Evolutionary conservation across 2,113 vertebrate genomes (phyloP).

Genomic region (Neopipo cinnamomea): DNA sequence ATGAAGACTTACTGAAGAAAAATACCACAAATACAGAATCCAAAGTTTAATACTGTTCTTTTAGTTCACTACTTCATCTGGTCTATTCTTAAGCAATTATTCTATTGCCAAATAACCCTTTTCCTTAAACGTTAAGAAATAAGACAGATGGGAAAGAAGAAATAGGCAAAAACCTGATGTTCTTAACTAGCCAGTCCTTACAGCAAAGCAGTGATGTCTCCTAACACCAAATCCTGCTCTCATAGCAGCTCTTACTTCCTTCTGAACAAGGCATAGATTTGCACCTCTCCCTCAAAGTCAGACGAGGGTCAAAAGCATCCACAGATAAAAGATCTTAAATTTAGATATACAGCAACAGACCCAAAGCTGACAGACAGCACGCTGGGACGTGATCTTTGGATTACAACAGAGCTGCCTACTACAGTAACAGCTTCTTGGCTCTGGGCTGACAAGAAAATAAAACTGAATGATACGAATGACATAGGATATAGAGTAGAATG

Average conservation of each 20-base stretch:
- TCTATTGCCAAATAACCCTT: not conserved
- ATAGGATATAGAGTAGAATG: not conserved
- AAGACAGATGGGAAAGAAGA: not conserved
- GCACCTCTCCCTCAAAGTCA: not conserved
- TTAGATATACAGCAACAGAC: not conserved
- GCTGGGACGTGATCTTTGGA: not conserved
- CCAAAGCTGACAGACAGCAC: not conserved
- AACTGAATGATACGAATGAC: not conserved
- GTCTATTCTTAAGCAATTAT: not conserved
- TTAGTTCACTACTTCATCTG: not conserved
- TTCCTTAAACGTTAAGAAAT: not conserved
- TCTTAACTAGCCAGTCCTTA: not conserved
- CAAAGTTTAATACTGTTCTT: not conserved
- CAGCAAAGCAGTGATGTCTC: not conserved
- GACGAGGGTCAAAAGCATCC: not conserved
- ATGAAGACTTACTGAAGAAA: not conserved
- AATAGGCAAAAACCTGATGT: not conserved
- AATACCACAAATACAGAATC: not conserved
- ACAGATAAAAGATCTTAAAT: not conserved
- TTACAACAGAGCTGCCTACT: not conserved
- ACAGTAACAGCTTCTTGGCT: not conserved
- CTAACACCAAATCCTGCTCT: not conserved
- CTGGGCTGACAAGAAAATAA: not conserved
- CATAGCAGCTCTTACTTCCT: not conserved
- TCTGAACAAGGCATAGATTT: not conserved